phyloP scores from a whole-genome alignment of 2,797 vertebrate genomes.

The Phrynocephalus forsythii region DNA sequence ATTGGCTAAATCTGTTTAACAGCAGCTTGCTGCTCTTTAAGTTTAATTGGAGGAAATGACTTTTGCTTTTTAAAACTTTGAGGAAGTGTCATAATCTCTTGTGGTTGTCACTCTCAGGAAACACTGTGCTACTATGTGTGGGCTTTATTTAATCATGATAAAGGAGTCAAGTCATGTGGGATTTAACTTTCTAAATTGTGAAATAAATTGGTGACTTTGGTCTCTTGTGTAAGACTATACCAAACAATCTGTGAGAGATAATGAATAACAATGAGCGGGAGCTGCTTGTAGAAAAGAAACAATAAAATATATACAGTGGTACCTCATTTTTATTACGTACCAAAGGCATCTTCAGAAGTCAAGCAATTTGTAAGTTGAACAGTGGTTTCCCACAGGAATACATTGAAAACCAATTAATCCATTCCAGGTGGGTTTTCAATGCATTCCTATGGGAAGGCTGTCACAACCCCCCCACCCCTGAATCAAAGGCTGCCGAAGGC shows the following conservation, averaged over 20 bases:
- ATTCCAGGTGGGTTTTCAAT: too few species aligned
- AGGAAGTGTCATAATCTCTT: conserved; percentile 41
- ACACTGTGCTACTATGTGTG: conserved; percentile 34
- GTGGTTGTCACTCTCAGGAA: conserved; percentile 34
- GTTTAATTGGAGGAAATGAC: conserved; percentile 1
- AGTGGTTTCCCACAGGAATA: too few species aligned
- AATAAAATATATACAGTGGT: neutral
- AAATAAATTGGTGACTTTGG: conserved; percentile 59
- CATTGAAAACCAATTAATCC: too few species aligned
- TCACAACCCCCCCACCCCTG: too few species aligned
- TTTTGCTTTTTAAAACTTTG: conserved; percentile 41
- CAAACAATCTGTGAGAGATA: neutral
- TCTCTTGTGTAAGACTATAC: conserved; percentile 43
- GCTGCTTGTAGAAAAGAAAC: neutral
- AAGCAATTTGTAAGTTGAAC: too few species aligned
- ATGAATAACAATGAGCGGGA: neutral
- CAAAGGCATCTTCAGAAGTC: too few species aligned
- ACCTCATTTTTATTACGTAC: too few species aligned
- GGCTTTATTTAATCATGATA: conserved; percentile 49
- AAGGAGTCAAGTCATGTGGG: conserved; percentile 26
- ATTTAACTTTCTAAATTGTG: conserved; percentile 32
- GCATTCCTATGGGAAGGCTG: too few species aligned
- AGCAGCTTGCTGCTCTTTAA: conserved; percentile 42
- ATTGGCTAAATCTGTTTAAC: conserved; percentile 31
- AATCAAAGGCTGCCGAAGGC: too few species aligned